phyloP scores from a whole-genome alignment of 2,888 invertebrate species.

The Stenoptilia bipunctidactyla region DNA sequence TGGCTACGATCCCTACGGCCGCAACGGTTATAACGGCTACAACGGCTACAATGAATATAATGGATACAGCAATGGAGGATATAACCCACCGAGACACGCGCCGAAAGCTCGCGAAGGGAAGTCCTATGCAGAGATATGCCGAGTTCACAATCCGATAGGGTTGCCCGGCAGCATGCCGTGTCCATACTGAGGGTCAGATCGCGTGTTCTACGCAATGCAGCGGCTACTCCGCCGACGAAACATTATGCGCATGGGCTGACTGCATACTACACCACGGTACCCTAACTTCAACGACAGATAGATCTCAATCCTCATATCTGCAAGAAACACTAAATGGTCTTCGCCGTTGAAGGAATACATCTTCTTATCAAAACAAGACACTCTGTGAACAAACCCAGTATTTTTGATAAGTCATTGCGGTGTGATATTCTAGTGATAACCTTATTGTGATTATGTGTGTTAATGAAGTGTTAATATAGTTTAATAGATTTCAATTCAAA shows the following conservation, averaged over 20 bases:
- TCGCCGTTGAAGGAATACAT: too few species aligned
- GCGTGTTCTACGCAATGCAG: conserved; percentile 69
- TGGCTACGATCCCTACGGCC: conserved; percentile 35
- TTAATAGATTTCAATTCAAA: conserved; percentile 39
- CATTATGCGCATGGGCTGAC: conserved; percentile 65
- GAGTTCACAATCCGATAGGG: conserved; percentile 74
- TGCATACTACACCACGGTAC: conserved; percentile 12
- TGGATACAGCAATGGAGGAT: conserved; percentile 22
- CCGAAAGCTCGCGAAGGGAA: conserved; percentile 48
- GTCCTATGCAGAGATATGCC: conserved; percentile 78
- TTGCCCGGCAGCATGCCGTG: conserved; percentile 73
- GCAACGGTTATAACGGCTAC: conserved; percentile 29
- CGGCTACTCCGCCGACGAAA: conserved; percentile 60
- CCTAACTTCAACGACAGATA: too few species aligned
- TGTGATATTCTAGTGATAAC: conserved; percentile 31
- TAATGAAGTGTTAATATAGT: conserved; percentile 28
- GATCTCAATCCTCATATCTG: too few species aligned
- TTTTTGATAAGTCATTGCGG: too few species aligned
- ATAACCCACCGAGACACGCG: conserved; percentile 14
- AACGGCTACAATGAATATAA: conserved; percentile 19
- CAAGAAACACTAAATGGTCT: too few species aligned
- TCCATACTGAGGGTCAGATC: conserved; percentile 71
- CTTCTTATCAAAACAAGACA: too few species aligned
- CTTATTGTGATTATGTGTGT: conserved; percentile 43
- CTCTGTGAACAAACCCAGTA: too few species aligned